Percentiles rank a stretch among this genome's conserved stretches.
These are phyloP conservation scores for Phyllotis vaccarum DNA, from an alignment of 2,797 vertebrate species.

Conservation along the genomic window DNA sequence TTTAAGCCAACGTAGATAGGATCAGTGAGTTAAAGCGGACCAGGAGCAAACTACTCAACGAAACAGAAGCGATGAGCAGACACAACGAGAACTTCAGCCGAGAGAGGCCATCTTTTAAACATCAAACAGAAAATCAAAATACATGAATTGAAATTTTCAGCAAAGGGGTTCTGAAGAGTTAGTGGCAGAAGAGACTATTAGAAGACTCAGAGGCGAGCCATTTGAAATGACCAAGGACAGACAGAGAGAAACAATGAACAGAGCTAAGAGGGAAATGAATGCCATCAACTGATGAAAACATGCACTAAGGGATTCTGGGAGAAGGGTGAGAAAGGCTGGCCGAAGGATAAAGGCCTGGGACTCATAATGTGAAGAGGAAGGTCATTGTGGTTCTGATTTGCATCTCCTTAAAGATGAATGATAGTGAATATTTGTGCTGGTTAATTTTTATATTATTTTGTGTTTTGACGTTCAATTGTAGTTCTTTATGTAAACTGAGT, in stretches of 20 bases:
- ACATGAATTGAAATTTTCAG: not conserved
- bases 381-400: not conserved
- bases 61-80: not conserved
- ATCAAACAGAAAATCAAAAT: not conserved
- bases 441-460: not conserved
- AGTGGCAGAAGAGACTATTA: not conserved
- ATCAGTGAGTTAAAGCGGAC: not conserved
- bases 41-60: not conserved
- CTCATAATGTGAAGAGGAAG: not conserved
- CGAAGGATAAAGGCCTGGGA: not conserved
- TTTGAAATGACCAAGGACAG: not conserved
- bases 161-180: not conserved
- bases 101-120: not conserved
- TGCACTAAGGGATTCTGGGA: not conserved
- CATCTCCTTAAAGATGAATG: not conserved
- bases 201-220: not conserved
- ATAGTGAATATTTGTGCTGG: not conserved
- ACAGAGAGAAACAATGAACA: not conserved
- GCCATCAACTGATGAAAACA: too few relatives aligned
- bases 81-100: not conserved
- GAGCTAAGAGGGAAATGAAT: not conserved
- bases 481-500: not conserved
- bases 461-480: not conserved
- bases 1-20: not conserved
- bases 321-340: not conserved